Conservation (phyloP, 2,113 vertebrate species). For the Capreolus pygargus region DNA sequence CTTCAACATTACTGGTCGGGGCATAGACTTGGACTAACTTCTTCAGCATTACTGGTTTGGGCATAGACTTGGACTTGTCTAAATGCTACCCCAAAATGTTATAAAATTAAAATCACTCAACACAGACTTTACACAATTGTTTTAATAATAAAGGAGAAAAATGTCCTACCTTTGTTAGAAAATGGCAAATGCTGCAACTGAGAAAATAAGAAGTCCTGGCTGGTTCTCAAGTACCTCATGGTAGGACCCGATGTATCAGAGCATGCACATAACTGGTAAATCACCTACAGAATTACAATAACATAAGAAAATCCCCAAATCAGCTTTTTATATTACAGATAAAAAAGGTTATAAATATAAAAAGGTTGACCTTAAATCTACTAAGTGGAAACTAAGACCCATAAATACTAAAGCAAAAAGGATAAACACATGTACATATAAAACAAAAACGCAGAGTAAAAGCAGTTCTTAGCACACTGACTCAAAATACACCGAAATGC, state of each 20-base stretch:
- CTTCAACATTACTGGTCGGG: too few relatives aligned
- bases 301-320: not conserved
- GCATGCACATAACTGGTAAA: slow-evolving; percentile 95
- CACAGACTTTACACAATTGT: not conserved
- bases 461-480: not conserved
- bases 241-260: slow-evolving; percentile 96
- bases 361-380: not conserved
- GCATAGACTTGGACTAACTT: too few relatives aligned
- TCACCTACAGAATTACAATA: slow-evolving; percentile 84
- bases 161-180: slow-evolving; percentile 85
- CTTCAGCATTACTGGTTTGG: not conserved
- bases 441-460: not conserved
- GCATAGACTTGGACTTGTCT: not conserved
- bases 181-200: slow-evolving; percentile 96
- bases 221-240: slow-evolving; percentile 98
- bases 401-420: not conserved
- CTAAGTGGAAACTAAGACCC: not conserved
- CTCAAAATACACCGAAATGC: not conserved
- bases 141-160: not conserved
- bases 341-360: not conserved
- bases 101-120: slow-evolving; percentile 42
- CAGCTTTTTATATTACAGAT: not conserved
- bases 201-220: slow-evolving; percentile 97
- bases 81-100: not conserved
- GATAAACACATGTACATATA: not conserved